phyloP scores from a whole-genome alignment of 2,888 invertebrate species.

The Tortricodes alternella region DNA sequence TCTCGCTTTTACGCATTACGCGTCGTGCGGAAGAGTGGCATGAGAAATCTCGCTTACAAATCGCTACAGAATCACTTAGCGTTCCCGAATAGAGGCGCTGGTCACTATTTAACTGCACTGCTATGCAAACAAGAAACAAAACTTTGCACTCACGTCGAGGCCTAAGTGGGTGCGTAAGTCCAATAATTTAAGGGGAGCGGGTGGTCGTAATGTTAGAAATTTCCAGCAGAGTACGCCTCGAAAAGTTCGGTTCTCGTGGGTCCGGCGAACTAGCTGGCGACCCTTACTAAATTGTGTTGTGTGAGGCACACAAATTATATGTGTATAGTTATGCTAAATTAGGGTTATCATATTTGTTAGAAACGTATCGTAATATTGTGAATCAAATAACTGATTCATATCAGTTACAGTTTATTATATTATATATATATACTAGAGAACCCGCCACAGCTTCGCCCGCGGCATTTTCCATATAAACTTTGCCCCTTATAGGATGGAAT shows the following conservation, averaged over 20 bases:
- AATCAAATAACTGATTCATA: not conserved
- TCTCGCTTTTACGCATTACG: no score
- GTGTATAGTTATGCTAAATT: constrained; percentile 11
- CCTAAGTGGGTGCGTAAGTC: constrained; percentile 74
- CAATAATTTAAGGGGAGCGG: constrained; percentile 73
- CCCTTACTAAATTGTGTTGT: constrained; percentile 49
- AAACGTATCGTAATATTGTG: not conserved
- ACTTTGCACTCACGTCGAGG: constrained; percentile 70
- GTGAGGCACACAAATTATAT: constrained; percentile 16
- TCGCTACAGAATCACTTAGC: no score
- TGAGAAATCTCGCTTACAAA: no score
- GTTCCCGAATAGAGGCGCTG: no score
- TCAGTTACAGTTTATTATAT: not conserved
- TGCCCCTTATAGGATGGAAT: no score
- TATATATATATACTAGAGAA: no score
- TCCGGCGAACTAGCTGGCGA: constrained; percentile 55
- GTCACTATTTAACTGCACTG: constrained; percentile 48
- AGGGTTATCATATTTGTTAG: constrained; percentile 13
- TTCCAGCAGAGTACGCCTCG: constrained; percentile 54
- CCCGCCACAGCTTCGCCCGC: no score
- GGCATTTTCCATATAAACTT: no score
- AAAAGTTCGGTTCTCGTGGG: constrained; percentile 63
- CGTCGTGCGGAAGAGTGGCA: no score
- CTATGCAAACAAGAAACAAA: constrained; percentile 70
- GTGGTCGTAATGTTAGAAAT: constrained; percentile 75